phyloP scores from a whole-genome alignment of 2,113 vertebrate genomes.

The Corythornis vintsioides region DNA sequence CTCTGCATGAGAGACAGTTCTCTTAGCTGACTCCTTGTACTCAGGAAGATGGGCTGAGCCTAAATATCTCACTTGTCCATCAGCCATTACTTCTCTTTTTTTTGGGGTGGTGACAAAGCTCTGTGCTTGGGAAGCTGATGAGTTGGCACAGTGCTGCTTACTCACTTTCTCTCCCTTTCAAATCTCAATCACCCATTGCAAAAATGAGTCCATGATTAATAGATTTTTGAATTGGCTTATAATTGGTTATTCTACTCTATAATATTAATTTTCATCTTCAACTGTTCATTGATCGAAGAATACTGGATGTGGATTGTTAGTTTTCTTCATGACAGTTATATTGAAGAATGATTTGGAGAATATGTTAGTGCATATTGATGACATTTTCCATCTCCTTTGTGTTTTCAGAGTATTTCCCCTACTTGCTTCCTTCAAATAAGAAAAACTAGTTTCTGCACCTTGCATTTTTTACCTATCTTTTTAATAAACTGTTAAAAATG shows the following conservation, averaged over 20 bases:
- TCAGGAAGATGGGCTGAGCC: neutral
- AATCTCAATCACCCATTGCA: constrained; percentile 4
- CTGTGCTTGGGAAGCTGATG: neutral
- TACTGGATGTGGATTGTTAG: constrained; percentile 68
- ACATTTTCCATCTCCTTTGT: neutral
- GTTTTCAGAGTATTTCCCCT: neutral
- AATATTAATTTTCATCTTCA: constrained; percentile 73
- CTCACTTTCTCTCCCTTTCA: neutral
- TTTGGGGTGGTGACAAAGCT: neutral
- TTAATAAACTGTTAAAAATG: neutral
- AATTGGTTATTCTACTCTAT: constrained; percentile 65
- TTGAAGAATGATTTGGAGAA: constrained; percentile 59
- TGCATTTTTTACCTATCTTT: neutral
- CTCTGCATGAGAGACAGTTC: neutral
- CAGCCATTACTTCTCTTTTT: neutral
- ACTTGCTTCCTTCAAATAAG: neutral
- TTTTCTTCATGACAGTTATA: constrained; percentile 52
- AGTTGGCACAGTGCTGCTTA: neutral
- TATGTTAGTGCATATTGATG: constrained; percentile 39
- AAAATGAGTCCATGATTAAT: constrained; percentile 49
- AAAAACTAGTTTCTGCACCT: neutral
- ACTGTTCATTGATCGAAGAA: constrained; percentile 65
- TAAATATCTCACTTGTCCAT: neutral
- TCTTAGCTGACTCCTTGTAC: neutral
- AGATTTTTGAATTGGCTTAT: constrained; percentile 58